phyloP scores from a whole-genome alignment of 2,888 invertebrate species.

The Linhomoeus sp. region DNA sequence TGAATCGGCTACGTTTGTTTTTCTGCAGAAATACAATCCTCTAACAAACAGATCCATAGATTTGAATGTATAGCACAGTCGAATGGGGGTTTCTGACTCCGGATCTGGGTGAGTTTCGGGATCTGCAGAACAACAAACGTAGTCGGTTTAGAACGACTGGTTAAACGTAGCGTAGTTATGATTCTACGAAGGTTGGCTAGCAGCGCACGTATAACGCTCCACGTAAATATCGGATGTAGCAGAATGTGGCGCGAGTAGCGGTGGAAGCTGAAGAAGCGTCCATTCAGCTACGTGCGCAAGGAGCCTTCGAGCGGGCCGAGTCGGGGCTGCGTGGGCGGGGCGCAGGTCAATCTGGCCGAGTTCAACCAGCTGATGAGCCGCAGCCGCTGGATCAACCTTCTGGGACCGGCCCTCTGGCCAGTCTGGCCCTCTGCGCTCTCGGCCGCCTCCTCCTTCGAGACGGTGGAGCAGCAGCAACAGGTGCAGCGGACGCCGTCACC shows the following conservation, averaged over 20 bases:
- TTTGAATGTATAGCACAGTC: too few relatives aligned
- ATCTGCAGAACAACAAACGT: too few relatives aligned
- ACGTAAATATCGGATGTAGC: neutral
- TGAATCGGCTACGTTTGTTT: too few relatives aligned
- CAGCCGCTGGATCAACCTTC: slow-evolving; percentile 81
- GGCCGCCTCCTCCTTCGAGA: neutral
- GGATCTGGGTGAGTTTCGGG: too few relatives aligned
- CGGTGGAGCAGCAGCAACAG: neutral
- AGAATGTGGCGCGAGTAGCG: neutral
- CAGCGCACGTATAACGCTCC: too few relatives aligned
- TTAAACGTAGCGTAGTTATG: too few relatives aligned
- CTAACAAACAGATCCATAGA: too few relatives aligned
- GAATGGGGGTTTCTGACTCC: too few relatives aligned
- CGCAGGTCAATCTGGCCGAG: slow-evolving; percentile 84
- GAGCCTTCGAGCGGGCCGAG: neutral
- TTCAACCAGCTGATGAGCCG: slow-evolving; percentile 62
- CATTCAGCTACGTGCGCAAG: neutral
- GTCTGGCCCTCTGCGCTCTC: neutral
- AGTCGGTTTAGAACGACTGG: too few relatives aligned
- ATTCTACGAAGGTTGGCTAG: too few relatives aligned
- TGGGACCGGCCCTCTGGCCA: slow-evolving; percentile 39
- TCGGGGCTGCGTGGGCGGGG: slow-evolving; percentile 49
- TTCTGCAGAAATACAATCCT: too few relatives aligned
- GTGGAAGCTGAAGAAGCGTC: neutral
- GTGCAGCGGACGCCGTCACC: neutral